Conservation (phyloP, 2,888 invertebrate genomes). For the Pteria penguin region DNA sequence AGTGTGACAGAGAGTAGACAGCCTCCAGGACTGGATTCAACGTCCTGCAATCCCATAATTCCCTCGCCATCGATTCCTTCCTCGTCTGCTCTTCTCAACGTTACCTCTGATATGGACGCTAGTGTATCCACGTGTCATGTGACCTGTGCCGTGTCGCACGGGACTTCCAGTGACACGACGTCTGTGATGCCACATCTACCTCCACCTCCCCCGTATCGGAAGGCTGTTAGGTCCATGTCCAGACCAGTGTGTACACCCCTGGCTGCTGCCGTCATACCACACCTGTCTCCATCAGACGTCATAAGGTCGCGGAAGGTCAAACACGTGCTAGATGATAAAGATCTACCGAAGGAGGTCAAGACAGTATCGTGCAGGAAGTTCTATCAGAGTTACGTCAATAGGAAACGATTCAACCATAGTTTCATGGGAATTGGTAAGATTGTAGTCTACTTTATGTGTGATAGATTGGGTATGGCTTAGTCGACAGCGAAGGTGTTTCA, state of each 20-base stretch:
- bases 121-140: neutral
- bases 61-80: neutral
- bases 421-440: constrained; percentile 67
- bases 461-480: too few relatives aligned
- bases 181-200: constrained; percentile 33
- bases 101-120: neutral
- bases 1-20: constrained; percentile 5
- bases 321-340: constrained; percentile 67
- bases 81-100: neutral
- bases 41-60: constrained; percentile 2
- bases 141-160: neutral
- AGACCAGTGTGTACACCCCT: constrained; percentile 18
- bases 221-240: neutral
- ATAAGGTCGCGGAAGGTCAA: constrained; percentile 63
- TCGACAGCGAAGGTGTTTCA: too few relatives aligned
- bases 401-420: constrained; percentile 65
- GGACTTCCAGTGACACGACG: neutral
- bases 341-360: constrained; percentile 70
- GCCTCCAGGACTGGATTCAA: constrained; percentile 1
- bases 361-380: constrained; percentile 68
- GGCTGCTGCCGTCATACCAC: constrained; percentile 37
- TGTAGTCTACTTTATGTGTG: neutral
- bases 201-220: constrained; percentile 41
- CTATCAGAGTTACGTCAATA: constrained; percentile 65
- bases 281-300: constrained; percentile 57